Percentiles rank a stretch among this genome's conserved stretches.
Evolutionary conservation across 2,113 vertebrate species (phyloP).

Genomic region (Lontra canadensis): DNA sequence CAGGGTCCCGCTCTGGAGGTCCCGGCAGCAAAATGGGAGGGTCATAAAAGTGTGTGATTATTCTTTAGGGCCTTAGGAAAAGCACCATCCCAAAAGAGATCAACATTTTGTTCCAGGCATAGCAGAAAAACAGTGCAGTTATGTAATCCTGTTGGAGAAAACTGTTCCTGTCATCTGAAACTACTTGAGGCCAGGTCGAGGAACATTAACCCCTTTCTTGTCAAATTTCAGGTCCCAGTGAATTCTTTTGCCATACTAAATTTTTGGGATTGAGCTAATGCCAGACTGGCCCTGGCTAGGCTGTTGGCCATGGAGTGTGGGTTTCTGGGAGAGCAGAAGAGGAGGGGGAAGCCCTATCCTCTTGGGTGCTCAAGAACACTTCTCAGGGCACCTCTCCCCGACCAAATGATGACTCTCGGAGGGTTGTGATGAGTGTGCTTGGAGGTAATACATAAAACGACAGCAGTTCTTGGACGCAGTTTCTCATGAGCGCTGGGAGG

Average conservation of each 20-base stretch:
- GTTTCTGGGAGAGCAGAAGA: not conserved
- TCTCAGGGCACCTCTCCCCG: not conserved
- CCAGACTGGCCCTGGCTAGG: not conserved
- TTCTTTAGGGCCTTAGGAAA: not conserved
- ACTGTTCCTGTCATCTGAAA: not conserved
- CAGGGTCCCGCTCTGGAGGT: not conserved
- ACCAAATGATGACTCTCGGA: not conserved
- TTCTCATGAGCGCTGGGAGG: not conserved
- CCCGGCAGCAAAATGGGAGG: not conserved
- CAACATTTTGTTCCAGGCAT: not conserved
- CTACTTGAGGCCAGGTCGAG: not conserved
- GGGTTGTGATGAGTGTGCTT: too few relatives aligned
- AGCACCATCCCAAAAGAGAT: not conserved
- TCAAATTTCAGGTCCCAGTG: not conserved
- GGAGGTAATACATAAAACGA: not conserved
- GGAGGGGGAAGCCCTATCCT: not conserved
- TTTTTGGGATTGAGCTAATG: not conserved
- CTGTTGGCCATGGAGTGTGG: not conserved
- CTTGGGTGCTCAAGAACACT: not conserved
- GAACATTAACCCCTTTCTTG: not conserved
- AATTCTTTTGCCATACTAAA: not conserved
- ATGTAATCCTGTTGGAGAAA: not conserved
- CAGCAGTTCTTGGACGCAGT: not conserved
- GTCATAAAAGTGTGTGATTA: not conserved
- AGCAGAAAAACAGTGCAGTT: not conserved